Percentiles rank a stretch among this genome's conserved stretches.
These are phyloP conservation scores for Taphrorychus bicolor DNA, from an alignment of 2,888 invertebrate species.

Conservation along the genomic window DNA sequence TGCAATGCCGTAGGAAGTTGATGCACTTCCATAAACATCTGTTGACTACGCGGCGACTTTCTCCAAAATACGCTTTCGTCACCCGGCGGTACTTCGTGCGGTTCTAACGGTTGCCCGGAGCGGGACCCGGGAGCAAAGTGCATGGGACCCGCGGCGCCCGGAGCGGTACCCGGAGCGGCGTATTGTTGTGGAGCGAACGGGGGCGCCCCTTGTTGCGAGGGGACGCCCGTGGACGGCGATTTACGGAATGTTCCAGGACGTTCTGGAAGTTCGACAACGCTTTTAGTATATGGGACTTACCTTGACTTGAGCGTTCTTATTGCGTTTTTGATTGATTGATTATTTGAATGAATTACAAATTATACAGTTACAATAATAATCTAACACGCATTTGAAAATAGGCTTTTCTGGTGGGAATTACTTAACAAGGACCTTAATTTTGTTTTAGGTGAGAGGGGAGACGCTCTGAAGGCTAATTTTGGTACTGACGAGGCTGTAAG, in stretches of 20 bases:
- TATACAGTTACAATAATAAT: too few species aligned
- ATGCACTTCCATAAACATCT: constrained; percentile 28
- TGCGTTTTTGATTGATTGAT: too few species aligned
- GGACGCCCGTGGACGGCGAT: constrained; percentile 56
- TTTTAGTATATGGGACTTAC: constrained; percentile 38
- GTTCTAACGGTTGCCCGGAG: constrained; percentile 55
- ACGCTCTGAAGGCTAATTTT: too few species aligned
- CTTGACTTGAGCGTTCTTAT: not conserved
- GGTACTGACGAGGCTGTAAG: too few species aligned
- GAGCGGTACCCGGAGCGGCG: constrained; percentile 54
- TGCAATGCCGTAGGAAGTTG: constrained; percentile 44
- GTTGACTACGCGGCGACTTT: constrained; percentile 39
- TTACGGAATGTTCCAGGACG: constrained; percentile 62
- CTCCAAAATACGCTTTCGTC: constrained; percentile 67
- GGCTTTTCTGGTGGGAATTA: too few species aligned
- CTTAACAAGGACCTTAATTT: too few species aligned
- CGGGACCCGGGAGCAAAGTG: constrained; percentile 52
- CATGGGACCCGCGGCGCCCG: constrained; percentile 52
- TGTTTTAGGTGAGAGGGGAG: too few species aligned
- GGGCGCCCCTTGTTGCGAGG: constrained; percentile 51
- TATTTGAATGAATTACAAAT: too few species aligned
- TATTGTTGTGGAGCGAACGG: constrained; percentile 44
- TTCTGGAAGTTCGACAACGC: constrained; percentile 56
- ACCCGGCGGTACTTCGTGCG: constrained; percentile 61
- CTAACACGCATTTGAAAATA: too few species aligned